Conservation (phyloP, 2,888 invertebrate genomes). For the Clistopyga incitator region DNA sequence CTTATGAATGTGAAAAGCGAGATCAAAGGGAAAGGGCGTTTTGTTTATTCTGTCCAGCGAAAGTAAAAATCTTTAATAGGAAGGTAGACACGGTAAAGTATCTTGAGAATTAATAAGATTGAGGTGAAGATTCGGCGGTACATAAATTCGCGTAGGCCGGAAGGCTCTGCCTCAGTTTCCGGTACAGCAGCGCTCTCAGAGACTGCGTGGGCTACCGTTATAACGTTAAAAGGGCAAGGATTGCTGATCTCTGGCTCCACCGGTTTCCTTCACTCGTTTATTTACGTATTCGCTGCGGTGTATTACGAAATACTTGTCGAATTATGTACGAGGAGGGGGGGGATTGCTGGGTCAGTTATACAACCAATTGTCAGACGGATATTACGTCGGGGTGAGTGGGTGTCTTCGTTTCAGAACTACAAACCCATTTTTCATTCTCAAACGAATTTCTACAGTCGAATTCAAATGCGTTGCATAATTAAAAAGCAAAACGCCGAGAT, state of each 20-base stretch:
- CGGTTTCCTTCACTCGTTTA: constrained; percentile 58
- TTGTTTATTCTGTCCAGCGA: not conserved
- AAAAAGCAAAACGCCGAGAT: not conserved
- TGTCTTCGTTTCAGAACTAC: not conserved
- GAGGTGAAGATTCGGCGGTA: constrained; percentile 27
- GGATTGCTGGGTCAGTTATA: not conserved
- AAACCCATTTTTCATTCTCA: not conserved
- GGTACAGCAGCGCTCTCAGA: constrained; percentile 56
- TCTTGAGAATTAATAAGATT: constrained; percentile 1
- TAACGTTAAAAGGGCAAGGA: constrained; percentile 53
- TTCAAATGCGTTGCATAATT: not conserved
- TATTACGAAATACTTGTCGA: constrained; percentile 62
- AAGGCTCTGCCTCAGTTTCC: constrained; percentile 46
- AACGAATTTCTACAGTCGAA: not conserved
- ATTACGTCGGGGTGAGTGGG: not conserved
- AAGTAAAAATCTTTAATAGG: not conserved
- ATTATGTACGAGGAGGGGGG: constrained; percentile 34
- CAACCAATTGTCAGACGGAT: not conserved
- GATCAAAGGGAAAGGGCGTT: not conserved
- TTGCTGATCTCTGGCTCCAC: constrained; percentile 66
- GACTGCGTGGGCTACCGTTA: constrained; percentile 68
- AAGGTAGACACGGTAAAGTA: not conserved
- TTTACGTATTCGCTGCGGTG: constrained; percentile 41
- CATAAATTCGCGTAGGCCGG: constrained; percentile 34
- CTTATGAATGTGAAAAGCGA: not conserved